phyloP scores from a whole-genome alignment of 2,888 invertebrate species.

The Parthenolecanium corni region DNA sequence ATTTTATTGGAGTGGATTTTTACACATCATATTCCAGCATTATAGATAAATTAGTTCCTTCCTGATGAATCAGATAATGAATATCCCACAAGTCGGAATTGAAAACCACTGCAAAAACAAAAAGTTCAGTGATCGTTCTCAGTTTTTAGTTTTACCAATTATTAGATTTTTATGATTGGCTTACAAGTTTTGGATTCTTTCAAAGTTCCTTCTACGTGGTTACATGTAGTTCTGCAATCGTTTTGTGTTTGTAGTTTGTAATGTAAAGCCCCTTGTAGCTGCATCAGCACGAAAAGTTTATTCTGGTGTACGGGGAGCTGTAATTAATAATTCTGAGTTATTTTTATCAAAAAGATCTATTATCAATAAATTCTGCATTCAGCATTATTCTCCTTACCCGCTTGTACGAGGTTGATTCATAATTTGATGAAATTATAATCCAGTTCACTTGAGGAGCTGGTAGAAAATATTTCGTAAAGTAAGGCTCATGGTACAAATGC shows the following conservation, averaged over 20 bases:
- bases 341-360: not conserved
- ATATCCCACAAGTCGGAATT: constrained; percentile 4
- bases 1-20: not conserved
- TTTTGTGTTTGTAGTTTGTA: not conserved
- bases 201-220: not conserved
- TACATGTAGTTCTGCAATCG: not conserved
- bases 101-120: constrained; percentile 3
- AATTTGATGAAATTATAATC: constrained; percentile 1
- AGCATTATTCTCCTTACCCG: not conserved
- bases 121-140: not conserved
- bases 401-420: not conserved
- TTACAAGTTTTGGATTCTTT: constrained; percentile 10
- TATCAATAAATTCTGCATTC: too few relatives aligned
- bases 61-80: not conserved
- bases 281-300: not conserved
- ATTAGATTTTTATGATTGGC: not conserved
- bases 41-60: not conserved
- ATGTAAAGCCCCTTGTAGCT: not conserved
- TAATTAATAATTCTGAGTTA: not conserved
- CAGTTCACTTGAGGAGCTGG: constrained; percentile 2
- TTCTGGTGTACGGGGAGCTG: not conserved
- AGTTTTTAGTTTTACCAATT: not conserved
- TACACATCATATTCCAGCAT: not conserved
- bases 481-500: constrained; percentile 7
- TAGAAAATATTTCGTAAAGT: not conserved